Evolutionary conservation across 2,113 vertebrate genomes (phyloP).

Genomic region (Lepus europaeus): DNA sequence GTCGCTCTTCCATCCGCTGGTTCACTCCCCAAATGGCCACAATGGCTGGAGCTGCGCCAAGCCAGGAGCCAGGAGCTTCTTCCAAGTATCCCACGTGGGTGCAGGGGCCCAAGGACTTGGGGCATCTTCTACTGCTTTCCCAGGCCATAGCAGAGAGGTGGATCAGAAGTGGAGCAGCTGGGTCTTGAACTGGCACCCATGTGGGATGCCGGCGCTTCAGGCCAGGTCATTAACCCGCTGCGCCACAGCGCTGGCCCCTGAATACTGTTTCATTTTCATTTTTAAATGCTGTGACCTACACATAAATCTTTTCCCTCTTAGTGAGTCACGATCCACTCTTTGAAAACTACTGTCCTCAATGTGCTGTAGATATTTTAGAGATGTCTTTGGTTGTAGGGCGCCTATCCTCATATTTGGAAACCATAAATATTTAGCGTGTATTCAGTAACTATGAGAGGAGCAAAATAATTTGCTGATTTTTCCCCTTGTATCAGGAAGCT

Average conservation of each 20-base stretch:
- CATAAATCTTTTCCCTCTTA: not conserved
- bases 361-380: slow-evolving; percentile 21
- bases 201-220: no score
- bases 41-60: no score
- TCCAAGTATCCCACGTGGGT: no score
- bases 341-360: slow-evolving; percentile 23
- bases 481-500: not conserved
- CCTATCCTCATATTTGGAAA: not conserved
- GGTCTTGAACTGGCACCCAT: no score
- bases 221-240: no score
- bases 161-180: no score
- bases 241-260: not conserved
- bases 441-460: slow-evolving; percentile 32
- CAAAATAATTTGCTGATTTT: not conserved
- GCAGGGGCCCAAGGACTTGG: no score
- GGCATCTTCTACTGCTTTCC: no score
- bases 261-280: not conserved
- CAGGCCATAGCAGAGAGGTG: no score
- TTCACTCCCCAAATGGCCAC: no score
- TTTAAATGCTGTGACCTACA: not conserved
- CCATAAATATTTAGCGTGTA: slow-evolving; percentile 35
- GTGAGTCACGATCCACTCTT: not conserved
- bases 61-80: no score
- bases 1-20: no score
- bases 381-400: not conserved